Base-by-base conservation (phyloP, 2,113 vertebrate species). In the Spea bombifrons region DNA sequence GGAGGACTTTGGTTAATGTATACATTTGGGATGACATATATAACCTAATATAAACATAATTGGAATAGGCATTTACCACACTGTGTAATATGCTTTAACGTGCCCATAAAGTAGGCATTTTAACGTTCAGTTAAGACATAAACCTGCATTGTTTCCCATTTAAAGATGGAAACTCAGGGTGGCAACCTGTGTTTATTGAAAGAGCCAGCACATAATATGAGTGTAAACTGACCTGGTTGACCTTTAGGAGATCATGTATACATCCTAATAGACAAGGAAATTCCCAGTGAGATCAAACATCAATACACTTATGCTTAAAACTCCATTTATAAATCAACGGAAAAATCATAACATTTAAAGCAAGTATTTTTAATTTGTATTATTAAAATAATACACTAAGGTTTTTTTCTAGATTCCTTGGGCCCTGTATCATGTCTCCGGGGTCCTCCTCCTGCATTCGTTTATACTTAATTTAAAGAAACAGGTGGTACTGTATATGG, bases 1-100 rank as follows among this genome's bases (percentile, higher is more conserved):
- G 13, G 13, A 57, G 47, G 65, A 15, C 59, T 65, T 13, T 59
- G 55, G 67, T 68, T 65, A 57, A 13, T 68, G 75, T 50, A 68
- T 76, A 57, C 9, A 76, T 76, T 76, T 55, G 63, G 48, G 50
- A 57, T 76, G 75, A 8, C 45, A 66, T 53, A 64, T 44, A 6
- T 67, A 53, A 75, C n/a, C 47, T 57, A 15, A 57, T 76, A 57
- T 76, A 76, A 68, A 67, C 43, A 76, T 44, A 47, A 71, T 65
- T 48, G n/a, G 17, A 17, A 15, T 50, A 64, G 16, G 66, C 65
- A 68, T 76, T 76, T 76, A 76, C 66, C 65, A 67, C 8, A 47
- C 30, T 68, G 65, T 68, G 72, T 5, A 74, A 17, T 3, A 4
- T 49, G 7, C 13, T 55, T 49, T n/a, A 57, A 76, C 64, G 17